Base-by-base conservation (phyloP, 1,140 invertebrate genomes). In the Watersipora subatra region DNA sequence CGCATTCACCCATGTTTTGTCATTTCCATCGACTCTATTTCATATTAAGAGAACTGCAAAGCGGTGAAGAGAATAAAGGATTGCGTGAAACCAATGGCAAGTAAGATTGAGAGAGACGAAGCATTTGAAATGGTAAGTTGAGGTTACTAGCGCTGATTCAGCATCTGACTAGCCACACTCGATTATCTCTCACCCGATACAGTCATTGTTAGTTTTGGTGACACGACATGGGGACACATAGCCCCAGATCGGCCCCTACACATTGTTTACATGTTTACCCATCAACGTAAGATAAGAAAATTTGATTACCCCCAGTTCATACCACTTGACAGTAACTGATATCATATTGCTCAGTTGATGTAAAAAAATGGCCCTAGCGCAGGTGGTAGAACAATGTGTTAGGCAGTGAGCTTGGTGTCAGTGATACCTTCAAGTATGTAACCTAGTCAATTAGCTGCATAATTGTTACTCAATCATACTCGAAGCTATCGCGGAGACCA, bases 51-150 rank as follows among this genome's bases (percentile, higher is more conserved):
- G 28, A 26, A 19, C n/a, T 61, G 19, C 0, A 93, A 92, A 81
- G 88, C 92, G 62, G 88, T 89, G 0, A 84, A 84, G 67, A 78
- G 75, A 64, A 63, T 82, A 28, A 86, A 86, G 67, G 86, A 88
- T 69, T 81, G 81, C 67, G 73, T 92, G 0, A 87, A 86, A 87
- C 95, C 69, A 77, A 74, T 93, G 30, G 83, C 87, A 46, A 85
- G 83, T 20, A 83, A 84, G 67, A 76, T 91, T 26, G 93, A 97
- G 81, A 84, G 84, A 67, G 93, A 87, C 61, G 85, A 84, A 70
- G 85, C 85, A 25, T 83, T 92, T 17, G 87, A 86, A 75, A 84
- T 95, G 74, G 85, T 84, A 75, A 73, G 78, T 71, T 64, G 22
- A 66, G 61, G 28, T 28, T 17, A 46, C 62, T 57, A 24, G 57